Conservation (phyloP, 2,113 vertebrate species). For the Amia ocellicauda region DNA sequence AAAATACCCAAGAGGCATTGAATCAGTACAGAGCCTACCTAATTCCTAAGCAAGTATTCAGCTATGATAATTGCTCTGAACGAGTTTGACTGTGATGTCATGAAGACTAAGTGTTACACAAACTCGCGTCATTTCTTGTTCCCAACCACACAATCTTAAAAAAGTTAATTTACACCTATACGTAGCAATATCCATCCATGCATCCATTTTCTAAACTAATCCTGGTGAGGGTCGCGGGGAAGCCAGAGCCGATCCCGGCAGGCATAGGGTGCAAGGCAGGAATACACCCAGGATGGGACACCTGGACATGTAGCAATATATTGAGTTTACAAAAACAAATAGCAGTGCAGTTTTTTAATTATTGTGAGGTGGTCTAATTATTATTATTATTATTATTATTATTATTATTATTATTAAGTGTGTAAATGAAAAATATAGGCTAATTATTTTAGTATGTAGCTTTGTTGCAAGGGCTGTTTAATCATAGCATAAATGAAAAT, state of each 20-base stretch:
- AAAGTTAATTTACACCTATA: not conserved
- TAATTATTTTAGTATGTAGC: no score
- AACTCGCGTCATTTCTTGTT: not conserved
- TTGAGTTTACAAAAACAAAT: not conserved
- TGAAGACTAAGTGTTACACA: constrained; percentile 8
- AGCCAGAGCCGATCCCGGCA: no score
- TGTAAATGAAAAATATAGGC: no score
- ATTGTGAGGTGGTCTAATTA: not conserved
- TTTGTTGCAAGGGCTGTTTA: no score
- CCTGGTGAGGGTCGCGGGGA: no score
- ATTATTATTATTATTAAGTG: no score
- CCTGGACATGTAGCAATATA: no score
- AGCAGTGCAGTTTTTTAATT: not conserved
- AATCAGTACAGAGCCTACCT: constrained; percentile 14
- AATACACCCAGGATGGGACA: no score
- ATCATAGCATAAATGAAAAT: no score
- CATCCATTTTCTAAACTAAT: no score
- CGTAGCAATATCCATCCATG: not conserved
- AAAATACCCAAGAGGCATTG: constrained; percentile 19
- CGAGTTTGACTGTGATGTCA: constrained; percentile 3
- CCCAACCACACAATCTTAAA: not conserved
- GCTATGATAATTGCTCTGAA: constrained; percentile 23
- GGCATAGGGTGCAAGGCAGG: no score
- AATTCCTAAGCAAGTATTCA: constrained; percentile 8
- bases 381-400: not conserved